Evolutionary conservation across 2,113 vertebrate genomes (phyloP).

Genomic region (Lates calcarifer): DNA sequence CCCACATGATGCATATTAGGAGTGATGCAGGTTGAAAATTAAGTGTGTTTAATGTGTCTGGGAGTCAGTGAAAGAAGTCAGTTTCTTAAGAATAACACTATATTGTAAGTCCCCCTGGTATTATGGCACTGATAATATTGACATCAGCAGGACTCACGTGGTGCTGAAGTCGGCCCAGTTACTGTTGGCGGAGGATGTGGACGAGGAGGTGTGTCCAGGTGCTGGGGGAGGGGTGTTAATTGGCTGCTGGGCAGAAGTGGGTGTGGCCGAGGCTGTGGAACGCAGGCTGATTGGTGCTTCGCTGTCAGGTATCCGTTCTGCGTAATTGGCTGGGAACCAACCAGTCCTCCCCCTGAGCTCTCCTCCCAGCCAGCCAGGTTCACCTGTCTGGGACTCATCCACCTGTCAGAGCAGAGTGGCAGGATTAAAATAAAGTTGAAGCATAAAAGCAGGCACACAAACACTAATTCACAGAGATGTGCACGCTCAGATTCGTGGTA

Average conservation of each 20-base stretch:
- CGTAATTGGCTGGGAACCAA: conserved; percentile 99
- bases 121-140: rapidly evolving
- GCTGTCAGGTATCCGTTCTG: conserved; percentile 93
- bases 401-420: conserved; percentile 83
- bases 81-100: too few species aligned
- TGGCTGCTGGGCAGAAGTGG: conserved; percentile 75
- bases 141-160: conserved; percentile 86
- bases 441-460: neutral
- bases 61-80: neutral
- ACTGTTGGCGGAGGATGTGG: conserved; percentile 85
- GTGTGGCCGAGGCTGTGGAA: conserved; percentile 75
- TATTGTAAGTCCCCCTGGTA: too few species aligned
- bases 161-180: conserved; percentile 99
- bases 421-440: rapidly evolving
- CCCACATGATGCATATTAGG: neutral
- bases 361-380: conserved; percentile 98
- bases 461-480: neutral
- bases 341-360: conserved; percentile 95
- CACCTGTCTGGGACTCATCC: conserved; percentile 97
- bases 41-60: neutral
- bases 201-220: conserved; percentile 72
- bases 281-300: conserved; percentile 89
- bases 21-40: neutral
- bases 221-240: conserved; percentile 72
- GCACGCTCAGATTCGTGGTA: neutral